phyloP scores from a whole-genome alignment of 2,888 invertebrate species.

The Drosophila demipolita region DNA sequence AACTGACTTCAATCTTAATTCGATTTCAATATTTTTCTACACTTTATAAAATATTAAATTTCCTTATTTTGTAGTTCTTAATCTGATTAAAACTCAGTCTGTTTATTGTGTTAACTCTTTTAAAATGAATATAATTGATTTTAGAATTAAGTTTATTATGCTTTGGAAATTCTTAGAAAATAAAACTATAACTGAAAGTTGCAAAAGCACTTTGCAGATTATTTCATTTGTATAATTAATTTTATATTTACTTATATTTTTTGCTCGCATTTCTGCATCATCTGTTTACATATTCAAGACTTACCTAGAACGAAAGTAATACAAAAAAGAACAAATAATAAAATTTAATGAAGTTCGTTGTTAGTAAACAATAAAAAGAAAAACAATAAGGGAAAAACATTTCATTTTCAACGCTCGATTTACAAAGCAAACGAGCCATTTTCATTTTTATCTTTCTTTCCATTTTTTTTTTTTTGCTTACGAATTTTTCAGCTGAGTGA shows the following conservation, averaged over 20 bases:
- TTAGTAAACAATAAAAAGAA: neutral
- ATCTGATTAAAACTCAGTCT: too few relatives aligned
- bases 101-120: neutral
- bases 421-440: slow-evolving; percentile 26
- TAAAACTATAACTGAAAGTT: neutral
- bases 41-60: too few relatives aligned
- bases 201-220: neutral
- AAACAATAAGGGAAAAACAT: slow-evolving; percentile 19
- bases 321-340: neutral
- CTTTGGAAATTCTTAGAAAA: neutral
- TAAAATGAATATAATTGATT: neutral
- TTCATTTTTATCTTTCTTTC: slow-evolving; percentile 4
- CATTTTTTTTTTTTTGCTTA: slow-evolving; percentile 2
- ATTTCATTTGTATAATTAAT: neutral
- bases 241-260: neutral
- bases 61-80: neutral
- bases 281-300: neutral
- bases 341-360: neutral
- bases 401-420: slow-evolving; percentile 29
- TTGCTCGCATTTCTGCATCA: neutral
- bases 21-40: too few relatives aligned
- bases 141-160: neutral
- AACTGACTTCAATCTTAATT: too few relatives aligned
- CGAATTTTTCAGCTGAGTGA: slow-evolving; percentile 48
- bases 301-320: neutral